Conservation (phyloP, 2,888 invertebrate species). For the Harpalus rubripes region DNA sequence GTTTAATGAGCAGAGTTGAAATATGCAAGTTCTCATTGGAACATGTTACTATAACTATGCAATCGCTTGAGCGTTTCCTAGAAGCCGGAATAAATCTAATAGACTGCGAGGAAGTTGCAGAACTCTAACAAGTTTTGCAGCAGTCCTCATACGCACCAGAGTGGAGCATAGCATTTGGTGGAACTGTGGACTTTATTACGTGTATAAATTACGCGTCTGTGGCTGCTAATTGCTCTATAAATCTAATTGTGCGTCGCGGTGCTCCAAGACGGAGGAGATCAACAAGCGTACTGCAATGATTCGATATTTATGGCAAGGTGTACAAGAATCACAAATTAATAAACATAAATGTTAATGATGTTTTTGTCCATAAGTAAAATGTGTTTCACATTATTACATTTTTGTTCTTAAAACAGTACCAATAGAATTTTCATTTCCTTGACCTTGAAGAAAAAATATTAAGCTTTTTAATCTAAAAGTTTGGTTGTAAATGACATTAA, state of each 20-base stretch:
- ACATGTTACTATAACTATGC: constrained; percentile 27
- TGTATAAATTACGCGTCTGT: constrained; percentile 73
- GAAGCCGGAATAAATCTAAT: constrained; percentile 40
- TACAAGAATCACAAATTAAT: not conserved
- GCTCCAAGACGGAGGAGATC: constrained; percentile 13
- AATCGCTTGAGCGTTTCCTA: constrained; percentile 35
- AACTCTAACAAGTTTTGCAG: constrained; percentile 38
- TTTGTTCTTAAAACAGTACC: too few species aligned
- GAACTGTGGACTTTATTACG: constrained; percentile 71
- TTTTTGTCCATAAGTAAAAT: too few species aligned
- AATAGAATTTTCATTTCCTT: too few species aligned
- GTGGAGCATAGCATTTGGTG: constrained; percentile 14
- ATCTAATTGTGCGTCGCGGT: constrained; percentile 71
- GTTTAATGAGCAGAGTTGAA: constrained; percentile 2
- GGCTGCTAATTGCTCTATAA: constrained; percentile 74
- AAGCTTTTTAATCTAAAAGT: too few species aligned
- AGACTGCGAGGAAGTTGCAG: constrained; percentile 31
- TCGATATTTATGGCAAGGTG: not conserved
- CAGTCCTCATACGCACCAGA: constrained; percentile 25
- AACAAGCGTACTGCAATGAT: not conserved
- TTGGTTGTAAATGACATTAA: too few species aligned
- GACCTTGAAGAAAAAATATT: too few species aligned
- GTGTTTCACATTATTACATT: too few species aligned
- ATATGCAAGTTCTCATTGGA: constrained; percentile 5
- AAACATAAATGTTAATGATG: too few species aligned